A percentile compares a stretch with the other conserved stretches of the same genome.
Conservation (phyloP, 1,140 invertebrate genomes). For the Drosophila pectinifera region DNA sequence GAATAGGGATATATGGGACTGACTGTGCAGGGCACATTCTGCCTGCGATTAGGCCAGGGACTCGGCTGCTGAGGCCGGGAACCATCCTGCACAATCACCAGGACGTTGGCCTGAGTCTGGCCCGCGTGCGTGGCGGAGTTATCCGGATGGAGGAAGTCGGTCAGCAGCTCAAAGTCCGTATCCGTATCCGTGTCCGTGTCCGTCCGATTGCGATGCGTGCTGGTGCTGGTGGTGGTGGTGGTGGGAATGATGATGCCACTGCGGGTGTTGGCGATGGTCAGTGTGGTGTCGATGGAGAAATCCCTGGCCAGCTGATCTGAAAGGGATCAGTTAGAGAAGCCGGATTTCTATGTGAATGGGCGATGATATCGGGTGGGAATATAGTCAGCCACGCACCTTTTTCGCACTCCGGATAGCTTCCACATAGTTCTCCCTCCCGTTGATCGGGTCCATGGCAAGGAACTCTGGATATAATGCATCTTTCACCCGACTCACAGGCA, state of each 20-base stretch:
- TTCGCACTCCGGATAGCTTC: slow-evolving; percentile 49
- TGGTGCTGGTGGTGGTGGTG: slow-evolving; percentile 63
- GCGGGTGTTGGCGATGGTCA: slow-evolving; percentile 66
- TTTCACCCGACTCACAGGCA: slow-evolving; percentile 27
- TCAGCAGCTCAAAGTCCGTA: slow-evolving; percentile 56
- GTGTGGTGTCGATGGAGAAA: slow-evolving; percentile 68
- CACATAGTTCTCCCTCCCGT: slow-evolving; percentile 41
- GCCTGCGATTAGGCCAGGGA: slow-evolving; percentile 7
- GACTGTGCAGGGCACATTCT: slow-evolving; percentile 39
- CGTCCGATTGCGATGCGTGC: slow-evolving; percentile 30
- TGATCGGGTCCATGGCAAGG: slow-evolving; percentile 43
- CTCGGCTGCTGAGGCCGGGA: slow-evolving; percentile 23
- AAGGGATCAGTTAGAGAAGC: slow-evolving; percentile 52
- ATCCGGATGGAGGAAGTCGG: slow-evolving; percentile 16
- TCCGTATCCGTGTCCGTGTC: slow-evolving; percentile 24
- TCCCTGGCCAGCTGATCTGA: slow-evolving; percentile 64
- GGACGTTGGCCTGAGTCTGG: slow-evolving; percentile 61
- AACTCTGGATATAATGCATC: slow-evolving; percentile 29
- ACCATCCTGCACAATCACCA: slow-evolving; percentile 68
- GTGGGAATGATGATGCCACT: slow-evolving; percentile 52
- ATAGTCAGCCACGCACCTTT: slow-evolving; percentile 32
- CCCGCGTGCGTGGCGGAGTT: slow-evolving; percentile 34
- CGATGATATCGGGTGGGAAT: not conserved
- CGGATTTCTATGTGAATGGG: slow-evolving; percentile 18
- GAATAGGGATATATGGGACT: slow-evolving; percentile 62